Evolutionary conservation across 64 coral and sea anemone genomes (phyloP), one percentile per base, ranked within the genome.

Genomic region (Platygyra sinensis): DNA sequence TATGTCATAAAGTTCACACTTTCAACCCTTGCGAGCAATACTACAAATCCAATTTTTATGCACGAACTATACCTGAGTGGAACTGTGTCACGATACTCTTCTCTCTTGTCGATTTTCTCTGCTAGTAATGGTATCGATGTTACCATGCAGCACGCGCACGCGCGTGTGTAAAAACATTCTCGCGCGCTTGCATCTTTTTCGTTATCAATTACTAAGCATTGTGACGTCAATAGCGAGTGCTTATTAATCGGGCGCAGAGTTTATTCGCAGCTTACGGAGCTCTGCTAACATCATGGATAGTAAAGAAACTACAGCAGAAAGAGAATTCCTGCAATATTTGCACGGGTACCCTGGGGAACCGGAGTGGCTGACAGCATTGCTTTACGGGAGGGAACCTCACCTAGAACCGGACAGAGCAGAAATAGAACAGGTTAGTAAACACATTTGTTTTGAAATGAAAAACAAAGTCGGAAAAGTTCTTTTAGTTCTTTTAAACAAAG

Each of bases 311-410:
- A 17, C 5, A 24, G 22, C 62, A 85, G 81, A 85, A 51, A 69
- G 60, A 85, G 2, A 36, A 6, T 85, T 85, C 69, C 32, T 51
- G 10, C 62, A 71, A 71, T 71, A 49, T 39, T 9, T 71, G 39
- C 18, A 85, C n/a, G 81, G 62, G 15, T 71, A 69, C 22, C 62
- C 81, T 17, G 61, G 60, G n/a, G 62, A 85, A 85, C 62, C 81
- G 20, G 63, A 71, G 19, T 85, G 81, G 81, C 17, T 71, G 3
- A 50, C 81, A 0, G 62, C 30, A 9, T 50, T 85, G 39, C 38
- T 85, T 2, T 46, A 36, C 63, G 81, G 32, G 10, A 27, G 49
- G 25, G 24, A 85, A 51, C 0, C 5, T 83, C 8, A 17, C 30
- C 17, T 27, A 51, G 62, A 85, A 38, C 81, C 60, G 13, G 81